Evolutionary conservation across 35 echinoderm and acorn worm species (phyloP).

Genomic region (Apostichopus japonicus): DNA sequence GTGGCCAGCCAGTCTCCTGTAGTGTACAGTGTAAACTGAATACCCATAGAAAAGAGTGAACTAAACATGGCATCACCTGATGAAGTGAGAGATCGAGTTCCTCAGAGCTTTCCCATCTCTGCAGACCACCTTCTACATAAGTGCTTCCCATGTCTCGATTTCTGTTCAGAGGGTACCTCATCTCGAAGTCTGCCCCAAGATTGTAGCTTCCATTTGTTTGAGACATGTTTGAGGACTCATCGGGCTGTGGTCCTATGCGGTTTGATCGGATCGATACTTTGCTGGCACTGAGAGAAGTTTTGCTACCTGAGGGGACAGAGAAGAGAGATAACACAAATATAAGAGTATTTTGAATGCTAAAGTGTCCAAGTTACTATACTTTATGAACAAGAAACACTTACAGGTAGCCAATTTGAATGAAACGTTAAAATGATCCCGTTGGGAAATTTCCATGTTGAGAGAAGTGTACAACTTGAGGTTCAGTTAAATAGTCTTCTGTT

Average conservation of each 20-base stretch:
- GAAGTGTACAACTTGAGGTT: too few relatives aligned
- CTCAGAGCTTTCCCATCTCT: slow-evolving; percentile 40
- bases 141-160: neutral
- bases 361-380: too few relatives aligned
- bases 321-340: too few relatives aligned
- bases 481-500: too few relatives aligned
- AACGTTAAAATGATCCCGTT: too few relatives aligned
- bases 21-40: too few relatives aligned
- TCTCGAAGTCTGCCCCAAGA: neutral
- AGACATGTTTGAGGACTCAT: neutral
- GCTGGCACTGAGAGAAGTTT: slow-evolving; percentile 8
- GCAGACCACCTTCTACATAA: slow-evolving; percentile 6
- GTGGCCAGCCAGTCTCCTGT: too few relatives aligned
- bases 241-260: neutral
- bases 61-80: neutral
- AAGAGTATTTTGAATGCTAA: too few relatives aligned
- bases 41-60: too few relatives aligned
- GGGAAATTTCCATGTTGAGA: too few relatives aligned
- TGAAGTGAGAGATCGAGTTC: slow-evolving; percentile 29
- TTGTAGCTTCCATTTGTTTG: neutral
- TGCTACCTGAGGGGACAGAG: neutral
- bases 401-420: too few relatives aligned
- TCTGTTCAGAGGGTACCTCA: neutral
- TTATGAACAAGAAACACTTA: too few relatives aligned
- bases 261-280: slow-evolving; percentile 18